Evolutionary conservation across 2,888 invertebrate species (phyloP).

Genomic region (Pyrgus malvae): DNA sequence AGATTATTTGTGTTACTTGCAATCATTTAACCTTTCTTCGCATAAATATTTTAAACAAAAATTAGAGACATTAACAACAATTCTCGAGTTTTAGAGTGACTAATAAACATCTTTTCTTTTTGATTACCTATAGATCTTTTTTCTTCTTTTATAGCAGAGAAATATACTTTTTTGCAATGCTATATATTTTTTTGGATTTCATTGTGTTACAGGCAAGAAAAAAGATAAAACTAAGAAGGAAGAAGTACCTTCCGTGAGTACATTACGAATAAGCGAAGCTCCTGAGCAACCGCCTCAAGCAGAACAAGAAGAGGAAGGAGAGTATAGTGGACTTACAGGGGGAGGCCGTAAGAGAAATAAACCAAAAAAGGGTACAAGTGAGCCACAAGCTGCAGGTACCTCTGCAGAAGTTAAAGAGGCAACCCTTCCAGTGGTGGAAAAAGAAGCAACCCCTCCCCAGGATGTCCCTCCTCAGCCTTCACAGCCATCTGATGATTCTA

Average conservation of each 20-base stretch:
- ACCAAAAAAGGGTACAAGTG: neutral
- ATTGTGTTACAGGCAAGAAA: constrained; percentile 40
- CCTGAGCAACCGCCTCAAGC: constrained; percentile 5
- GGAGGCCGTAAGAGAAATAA: neutral
- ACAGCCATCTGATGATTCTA: constrained; percentile 3
- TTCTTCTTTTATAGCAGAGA: too few relatives aligned
- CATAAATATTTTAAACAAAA: too few relatives aligned
- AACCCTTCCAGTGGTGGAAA: constrained; percentile 1
- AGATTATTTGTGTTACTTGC: too few relatives aligned
- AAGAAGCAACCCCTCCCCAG: constrained; percentile 3
- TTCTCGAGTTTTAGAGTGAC: too few relatives aligned
- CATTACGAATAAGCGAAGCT: constrained; percentile 8
- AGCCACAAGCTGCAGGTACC: neutral
- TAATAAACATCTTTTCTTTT: too few relatives aligned
- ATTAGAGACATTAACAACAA: too few relatives aligned
- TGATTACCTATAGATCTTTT: too few relatives aligned
- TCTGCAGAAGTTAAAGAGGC: neutral
- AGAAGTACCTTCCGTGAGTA: neutral
- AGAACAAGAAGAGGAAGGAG: constrained; percentile 18
- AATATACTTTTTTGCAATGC: too few relatives aligned
- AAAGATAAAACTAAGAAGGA: constrained; percentile 36
- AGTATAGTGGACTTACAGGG: constrained; percentile 4
- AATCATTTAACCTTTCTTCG: too few relatives aligned
- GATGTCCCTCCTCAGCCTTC: constrained; percentile 1
- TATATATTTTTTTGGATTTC: too few relatives aligned